Evolutionary conservation across 2,113 vertebrate species (phyloP).

Genomic region (Vombatus ursinus): DNA sequence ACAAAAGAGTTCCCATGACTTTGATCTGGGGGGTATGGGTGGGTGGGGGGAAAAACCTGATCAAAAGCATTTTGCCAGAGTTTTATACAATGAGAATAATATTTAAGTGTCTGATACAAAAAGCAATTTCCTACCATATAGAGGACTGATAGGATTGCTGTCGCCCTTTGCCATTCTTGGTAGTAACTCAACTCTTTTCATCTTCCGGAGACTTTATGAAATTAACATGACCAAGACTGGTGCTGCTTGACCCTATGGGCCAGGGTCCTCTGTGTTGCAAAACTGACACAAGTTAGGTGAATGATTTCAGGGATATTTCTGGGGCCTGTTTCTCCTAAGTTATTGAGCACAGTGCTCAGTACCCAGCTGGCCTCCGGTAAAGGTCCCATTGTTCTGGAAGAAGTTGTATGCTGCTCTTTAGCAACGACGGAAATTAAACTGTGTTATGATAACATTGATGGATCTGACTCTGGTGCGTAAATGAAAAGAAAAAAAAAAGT

Average conservation of each 20-base stretch:
- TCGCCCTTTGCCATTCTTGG: background rate
- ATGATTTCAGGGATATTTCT: background rate
- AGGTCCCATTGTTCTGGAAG: conserved; percentile 1
- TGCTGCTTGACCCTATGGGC: background rate
- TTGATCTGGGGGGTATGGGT: background rate
- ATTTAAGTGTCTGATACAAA: conserved; percentile 27
- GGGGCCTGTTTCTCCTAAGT: background rate
- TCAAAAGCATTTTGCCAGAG: conserved; percentile 57
- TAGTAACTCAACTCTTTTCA: background rate
- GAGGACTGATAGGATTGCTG: background rate
- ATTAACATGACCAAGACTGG: background rate
- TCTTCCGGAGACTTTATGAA: background rate
- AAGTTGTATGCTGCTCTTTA: background rate
- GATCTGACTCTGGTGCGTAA: conserved; percentile 58
- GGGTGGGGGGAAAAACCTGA: background rate
- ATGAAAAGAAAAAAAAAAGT: conserved; percentile 28
- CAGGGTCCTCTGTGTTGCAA: background rate
- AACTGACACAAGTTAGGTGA: background rate
- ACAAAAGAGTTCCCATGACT: conserved; percentile 33
- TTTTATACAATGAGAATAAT: conserved; percentile 21
- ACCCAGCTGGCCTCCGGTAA: background rate
- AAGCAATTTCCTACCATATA: conserved; percentile 18
- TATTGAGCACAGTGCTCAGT: background rate
- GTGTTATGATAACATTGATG: conserved; percentile 32
- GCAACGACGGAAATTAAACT: conserved; percentile 57